Conservation (phyloP, 2,113 vertebrate genomes). For the Rhagologus leucostigma region DNA sequence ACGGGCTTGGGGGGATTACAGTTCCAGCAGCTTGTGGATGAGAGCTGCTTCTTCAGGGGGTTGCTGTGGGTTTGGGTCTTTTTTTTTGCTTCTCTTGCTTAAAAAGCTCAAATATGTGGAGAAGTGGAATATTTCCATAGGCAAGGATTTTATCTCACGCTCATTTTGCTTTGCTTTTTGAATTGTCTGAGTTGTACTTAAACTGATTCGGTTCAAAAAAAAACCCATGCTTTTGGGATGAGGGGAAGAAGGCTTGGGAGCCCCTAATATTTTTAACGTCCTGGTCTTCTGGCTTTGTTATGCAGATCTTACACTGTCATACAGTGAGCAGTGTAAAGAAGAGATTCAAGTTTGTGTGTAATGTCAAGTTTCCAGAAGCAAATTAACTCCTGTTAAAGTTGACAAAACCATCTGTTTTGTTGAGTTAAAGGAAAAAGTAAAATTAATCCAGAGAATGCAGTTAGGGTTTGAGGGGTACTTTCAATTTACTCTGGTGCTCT, state of each 20-base stretch:
- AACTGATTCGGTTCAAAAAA: background rate
- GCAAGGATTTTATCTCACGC: accelerated
- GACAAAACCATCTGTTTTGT: background rate
- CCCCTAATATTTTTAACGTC: background rate
- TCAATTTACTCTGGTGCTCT: background rate
- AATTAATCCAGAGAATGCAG: background rate
- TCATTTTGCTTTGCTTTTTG: background rate
- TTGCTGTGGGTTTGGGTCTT: background rate
- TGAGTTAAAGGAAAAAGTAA: background rate
- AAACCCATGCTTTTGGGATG: background rate
- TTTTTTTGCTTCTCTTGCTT: background rate
- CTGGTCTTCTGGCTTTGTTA: background rate
- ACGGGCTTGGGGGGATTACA: background rate
- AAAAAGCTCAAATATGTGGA: background rate
- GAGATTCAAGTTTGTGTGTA: background rate
- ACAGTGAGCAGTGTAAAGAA: background rate
- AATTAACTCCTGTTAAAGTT: background rate
- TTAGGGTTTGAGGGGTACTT: background rate
- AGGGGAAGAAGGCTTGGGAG: background rate
- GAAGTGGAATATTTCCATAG: background rate
- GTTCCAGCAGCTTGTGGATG: background rate
- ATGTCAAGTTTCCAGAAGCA: background rate
- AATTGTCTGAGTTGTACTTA: background rate
- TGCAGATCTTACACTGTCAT: background rate
- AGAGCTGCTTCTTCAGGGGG: background rate